Evolutionary conservation across 2,888 invertebrate species (phyloP).

Genomic region (Oscheius myriophilus): DNA sequence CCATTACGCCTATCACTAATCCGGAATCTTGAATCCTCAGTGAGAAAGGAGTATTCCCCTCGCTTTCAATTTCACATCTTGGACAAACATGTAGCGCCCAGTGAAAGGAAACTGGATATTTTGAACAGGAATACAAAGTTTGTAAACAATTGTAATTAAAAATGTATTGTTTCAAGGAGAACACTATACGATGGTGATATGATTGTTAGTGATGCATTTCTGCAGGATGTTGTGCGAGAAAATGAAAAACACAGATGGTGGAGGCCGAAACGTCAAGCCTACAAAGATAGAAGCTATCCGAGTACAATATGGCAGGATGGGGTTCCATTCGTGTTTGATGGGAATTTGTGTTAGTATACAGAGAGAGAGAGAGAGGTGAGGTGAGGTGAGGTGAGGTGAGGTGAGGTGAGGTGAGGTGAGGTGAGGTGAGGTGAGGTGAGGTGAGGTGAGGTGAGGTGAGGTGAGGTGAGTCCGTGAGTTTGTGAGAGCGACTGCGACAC

Average conservation of each 20-base stretch:
- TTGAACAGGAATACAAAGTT: too few species aligned
- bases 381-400: background rate
- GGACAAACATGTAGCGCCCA: too few species aligned
- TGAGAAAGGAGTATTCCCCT: too few species aligned
- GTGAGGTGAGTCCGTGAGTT: too few species aligned
- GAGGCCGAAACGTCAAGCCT: slow-evolving; percentile 9
- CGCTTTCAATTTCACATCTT: too few species aligned
- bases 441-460: too few species aligned
- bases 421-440: too few species aligned
- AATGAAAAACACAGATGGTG: background rate
- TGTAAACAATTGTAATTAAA: too few species aligned
- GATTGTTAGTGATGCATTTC: background rate
- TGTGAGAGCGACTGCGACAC: background rate
- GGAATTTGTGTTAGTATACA: slow-evolving; percentile 1
- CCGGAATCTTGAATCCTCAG: too few species aligned
- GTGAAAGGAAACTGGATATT: too few species aligned
- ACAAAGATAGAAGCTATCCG: slow-evolving; percentile 10
- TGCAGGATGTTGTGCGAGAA: slow-evolving; percentile 10
- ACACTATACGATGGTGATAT: slow-evolving; percentile 23
- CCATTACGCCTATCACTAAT: too few species aligned
- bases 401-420: too few species aligned
- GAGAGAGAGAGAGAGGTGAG: background rate
- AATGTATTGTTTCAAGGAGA: background rate
- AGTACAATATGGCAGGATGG: slow-evolving; percentile 20
- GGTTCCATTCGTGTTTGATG: slow-evolving; percentile 13